phyloP scores from a whole-genome alignment of 2,888 invertebrate genomes.

The Andrena fulva region DNA sequence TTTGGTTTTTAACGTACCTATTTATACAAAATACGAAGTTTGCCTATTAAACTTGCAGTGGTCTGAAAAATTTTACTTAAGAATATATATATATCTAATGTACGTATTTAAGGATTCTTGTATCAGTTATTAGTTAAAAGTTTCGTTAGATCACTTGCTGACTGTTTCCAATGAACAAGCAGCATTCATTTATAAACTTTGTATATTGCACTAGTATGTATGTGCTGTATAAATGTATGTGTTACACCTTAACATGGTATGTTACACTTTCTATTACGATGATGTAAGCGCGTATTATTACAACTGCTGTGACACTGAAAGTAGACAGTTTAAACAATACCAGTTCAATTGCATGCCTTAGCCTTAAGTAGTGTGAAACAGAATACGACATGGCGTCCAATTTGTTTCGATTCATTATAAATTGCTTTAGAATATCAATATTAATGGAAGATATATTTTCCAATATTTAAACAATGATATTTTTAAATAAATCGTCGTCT shows the following conservation, averaged over 20 bases:
- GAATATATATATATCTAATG: no score
- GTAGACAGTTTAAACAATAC: conserved; percentile 4
- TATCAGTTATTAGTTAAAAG: not conserved
- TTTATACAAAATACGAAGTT: not conserved
- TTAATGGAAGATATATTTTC: not conserved
- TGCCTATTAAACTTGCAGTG: not conserved
- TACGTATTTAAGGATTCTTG: not conserved
- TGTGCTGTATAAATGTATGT: not conserved
- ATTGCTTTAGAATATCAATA: not conserved
- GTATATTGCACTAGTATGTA: not conserved
- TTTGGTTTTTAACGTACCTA: not conserved
- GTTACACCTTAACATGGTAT: not conserved
- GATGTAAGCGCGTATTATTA: conserved; percentile 35
- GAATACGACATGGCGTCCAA: not conserved
- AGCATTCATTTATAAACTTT: not conserved
- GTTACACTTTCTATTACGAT: conserved; percentile 18
- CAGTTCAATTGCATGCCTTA: not conserved
- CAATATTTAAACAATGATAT: not conserved
- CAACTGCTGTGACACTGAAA: conserved; percentile 10
- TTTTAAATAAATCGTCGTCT: not conserved
- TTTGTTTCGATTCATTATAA: not conserved
- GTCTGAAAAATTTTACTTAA: not conserved
- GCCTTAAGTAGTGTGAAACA: not conserved
- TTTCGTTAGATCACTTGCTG: not conserved
- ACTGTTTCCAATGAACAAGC: not conserved